Percentiles rank a stretch among this genome's conserved stretches.
Evolutionary conservation across 2,113 vertebrate species (phyloP).

Genomic region (Eclectus roratus): DNA sequence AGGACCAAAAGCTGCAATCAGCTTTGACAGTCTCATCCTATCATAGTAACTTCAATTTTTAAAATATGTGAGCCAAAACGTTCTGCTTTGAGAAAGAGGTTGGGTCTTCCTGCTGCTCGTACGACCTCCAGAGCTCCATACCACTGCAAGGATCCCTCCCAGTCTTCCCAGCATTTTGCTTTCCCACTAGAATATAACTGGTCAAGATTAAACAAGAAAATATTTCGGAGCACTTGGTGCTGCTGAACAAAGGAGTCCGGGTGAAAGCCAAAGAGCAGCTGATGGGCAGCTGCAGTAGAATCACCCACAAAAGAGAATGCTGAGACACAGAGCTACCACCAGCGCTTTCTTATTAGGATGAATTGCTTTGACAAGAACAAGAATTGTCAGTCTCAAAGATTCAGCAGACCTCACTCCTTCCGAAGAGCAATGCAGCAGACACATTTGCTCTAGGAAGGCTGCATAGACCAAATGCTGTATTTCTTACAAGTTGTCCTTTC

Average conservation of each 20-base stretch:
- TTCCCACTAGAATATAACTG: neutral
- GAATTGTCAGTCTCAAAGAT: neutral
- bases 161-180: neutral
- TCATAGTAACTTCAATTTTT: neutral
- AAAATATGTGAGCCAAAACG: neutral
- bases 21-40: constrained; percentile 14
- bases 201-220: neutral
- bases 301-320: neutral
- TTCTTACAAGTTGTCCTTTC: neutral
- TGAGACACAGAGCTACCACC: neutral
- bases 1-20: neutral
- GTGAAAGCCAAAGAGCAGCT: neutral
- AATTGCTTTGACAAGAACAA: neutral
- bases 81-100: neutral
- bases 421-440: neutral
- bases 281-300: neutral
- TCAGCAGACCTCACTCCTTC: neutral
- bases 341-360: neutral
- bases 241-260: neutral
- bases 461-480: neutral
- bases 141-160: neutral
- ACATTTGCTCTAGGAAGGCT: neutral
- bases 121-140: neutral
- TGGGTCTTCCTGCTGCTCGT: neutral
- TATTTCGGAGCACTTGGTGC: neutral